Evolutionary conservation across 2,888 invertebrate genomes (phyloP).

Genomic region (Nomada fucata): DNA sequence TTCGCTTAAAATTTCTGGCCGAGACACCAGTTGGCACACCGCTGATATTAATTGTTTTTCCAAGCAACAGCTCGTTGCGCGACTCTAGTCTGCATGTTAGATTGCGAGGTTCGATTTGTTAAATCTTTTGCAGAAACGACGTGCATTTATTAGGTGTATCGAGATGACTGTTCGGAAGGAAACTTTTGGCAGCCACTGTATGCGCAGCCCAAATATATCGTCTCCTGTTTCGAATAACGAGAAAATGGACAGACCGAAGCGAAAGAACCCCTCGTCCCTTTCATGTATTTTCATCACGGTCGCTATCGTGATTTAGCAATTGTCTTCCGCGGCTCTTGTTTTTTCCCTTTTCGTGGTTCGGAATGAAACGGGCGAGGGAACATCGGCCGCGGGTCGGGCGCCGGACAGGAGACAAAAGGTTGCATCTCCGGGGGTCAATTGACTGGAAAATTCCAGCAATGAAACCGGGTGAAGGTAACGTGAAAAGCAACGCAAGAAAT

Average conservation of each 20-base stretch:
- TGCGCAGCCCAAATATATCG: too few relatives aligned
- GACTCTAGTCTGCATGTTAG: too few relatives aligned
- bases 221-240: background rate
- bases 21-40: too few relatives aligned
- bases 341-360: background rate
- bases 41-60: too few relatives aligned
- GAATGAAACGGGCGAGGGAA: background rate
- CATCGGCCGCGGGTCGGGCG: background rate
- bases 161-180: too few relatives aligned
- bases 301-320: background rate
- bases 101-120: too few relatives aligned
- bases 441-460: conserved; percentile 35
- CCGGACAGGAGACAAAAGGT: conserved; percentile 6
- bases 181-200: too few relatives aligned
- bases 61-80: too few relatives aligned
- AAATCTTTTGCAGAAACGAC: too few relatives aligned
- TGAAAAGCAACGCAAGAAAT: conserved; percentile 29
- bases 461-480: conserved; percentile 25
- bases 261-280: background rate
- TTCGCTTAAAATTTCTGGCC: too few relatives aligned
- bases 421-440: conserved; percentile 27
- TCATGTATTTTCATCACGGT: background rate
- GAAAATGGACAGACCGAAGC: background rate
- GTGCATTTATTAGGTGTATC: too few relatives aligned
- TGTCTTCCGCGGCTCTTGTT: background rate